Percentiles rank a stretch among this genome's conserved stretches.
Conservation (phyloP, 1,140 invertebrate species). For the Cheumatopsyche charites region DNA sequence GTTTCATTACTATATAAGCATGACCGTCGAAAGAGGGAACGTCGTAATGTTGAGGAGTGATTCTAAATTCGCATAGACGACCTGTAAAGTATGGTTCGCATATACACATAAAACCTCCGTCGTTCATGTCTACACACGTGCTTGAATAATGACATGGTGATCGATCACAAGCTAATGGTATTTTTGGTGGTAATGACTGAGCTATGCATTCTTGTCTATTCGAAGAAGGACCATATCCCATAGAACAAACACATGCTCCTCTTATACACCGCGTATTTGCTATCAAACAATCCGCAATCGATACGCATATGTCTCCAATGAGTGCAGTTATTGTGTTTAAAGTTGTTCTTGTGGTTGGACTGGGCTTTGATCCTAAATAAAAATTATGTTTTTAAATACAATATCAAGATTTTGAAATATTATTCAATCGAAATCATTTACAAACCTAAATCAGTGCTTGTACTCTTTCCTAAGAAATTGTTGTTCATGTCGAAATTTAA, state of each 20-base stretch:
- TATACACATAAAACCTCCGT: constrained; percentile 75
- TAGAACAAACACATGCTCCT: constrained; percentile 74
- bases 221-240: constrained; percentile 67
- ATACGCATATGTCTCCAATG: constrained; percentile 76
- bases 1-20: constrained; percentile 73
- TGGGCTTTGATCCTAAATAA: constrained; percentile 32
- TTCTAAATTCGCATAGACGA: constrained; percentile 67
- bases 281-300: constrained; percentile 73
- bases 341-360: constrained; percentile 58
- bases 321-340: constrained; percentile 73
- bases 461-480: constrained; percentile 41
- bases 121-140: constrained; percentile 75
- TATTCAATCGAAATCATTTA: background rate
- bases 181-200: constrained; percentile 56
- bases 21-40: constrained; percentile 75
- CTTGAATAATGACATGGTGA: constrained; percentile 79
- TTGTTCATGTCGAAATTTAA: constrained; percentile 36
- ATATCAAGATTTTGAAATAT: background rate
- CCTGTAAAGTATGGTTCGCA: constrained; percentile 77
- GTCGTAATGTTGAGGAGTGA: constrained; percentile 67
- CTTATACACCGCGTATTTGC: constrained; percentile 72
- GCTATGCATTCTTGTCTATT: constrained; percentile 76
- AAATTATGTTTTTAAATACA: constrained; percentile 4
- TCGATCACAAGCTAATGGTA: constrained; percentile 69
- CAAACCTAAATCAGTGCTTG: constrained; percentile 33